Evolutionary conservation across 2,113 vertebrate species (phyloP).

Genomic region (Rattus norvegicus): GRCr8 NC_086039.1:75833501-75834000

Average conservation of each 20-base stretch:
- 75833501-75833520: neutral
- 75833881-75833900: neutral
- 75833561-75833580: neutral
- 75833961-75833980: neutral
- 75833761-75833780: neutral
- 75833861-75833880: neutral
- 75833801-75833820: neutral
- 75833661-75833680: too few species aligned
- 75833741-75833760: neutral
- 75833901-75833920: neutral
- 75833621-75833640: neutral
- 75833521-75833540: neutral
- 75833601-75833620: neutral
- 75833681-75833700: too few species aligned
- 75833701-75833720: neutral
- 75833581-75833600: neutral
- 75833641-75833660: neutral
- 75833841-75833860: neutral
- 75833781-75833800: neutral
- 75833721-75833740: too few species aligned
- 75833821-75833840: neutral
- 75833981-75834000: constrained; percentile 40
- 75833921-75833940: neutral
- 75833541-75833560: neutral
- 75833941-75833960: neutral